Conservation (phyloP, 37 sponge, comb jelly and placozoan genomes). For the Chondrosia reniformis region DNA sequence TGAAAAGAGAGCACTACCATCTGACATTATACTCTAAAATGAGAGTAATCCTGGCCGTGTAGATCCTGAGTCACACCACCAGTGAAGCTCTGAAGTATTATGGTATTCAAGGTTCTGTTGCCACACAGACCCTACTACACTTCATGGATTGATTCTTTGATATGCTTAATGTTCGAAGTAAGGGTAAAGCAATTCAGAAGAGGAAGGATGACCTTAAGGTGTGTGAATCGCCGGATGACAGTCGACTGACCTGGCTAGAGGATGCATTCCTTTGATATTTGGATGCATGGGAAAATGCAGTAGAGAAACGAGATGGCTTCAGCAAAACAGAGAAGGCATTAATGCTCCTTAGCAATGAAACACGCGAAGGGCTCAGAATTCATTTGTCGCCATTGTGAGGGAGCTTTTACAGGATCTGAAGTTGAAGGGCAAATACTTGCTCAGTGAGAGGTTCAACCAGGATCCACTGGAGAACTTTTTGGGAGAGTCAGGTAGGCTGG, state of each 20-base stretch:
- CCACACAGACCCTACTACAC: slow-evolving; percentile 4
- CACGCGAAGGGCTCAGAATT: slow-evolving; percentile 4
- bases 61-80: slow-evolving; percentile 5
- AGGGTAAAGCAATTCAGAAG: not conserved
- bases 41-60: not conserved
- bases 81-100: not conserved
- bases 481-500: slow-evolving; percentile 3
- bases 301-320: slow-evolving; percentile 4
- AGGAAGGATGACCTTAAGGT: not conserved
- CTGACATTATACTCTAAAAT: not conserved
- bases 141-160: slow-evolving; percentile 8
- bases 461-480: slow-evolving; percentile 1
- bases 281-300: slow-evolving; percentile 30
- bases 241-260: not conserved
- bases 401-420: not conserved
- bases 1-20: not conserved
- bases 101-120: not conserved
- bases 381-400: slow-evolving; percentile 8
- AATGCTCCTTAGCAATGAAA: slow-evolving; percentile 15
- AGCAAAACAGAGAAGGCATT: not conserved
- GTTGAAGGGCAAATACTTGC: not conserved
- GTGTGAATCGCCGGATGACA: not conserved
- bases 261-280: slow-evolving; percentile 43
- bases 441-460: not conserved
- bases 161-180: slow-evolving; percentile 5